phyloP scores from a whole-genome alignment of 1,140 invertebrate genomes.

The Lysiphlebus fabarum region DNA sequence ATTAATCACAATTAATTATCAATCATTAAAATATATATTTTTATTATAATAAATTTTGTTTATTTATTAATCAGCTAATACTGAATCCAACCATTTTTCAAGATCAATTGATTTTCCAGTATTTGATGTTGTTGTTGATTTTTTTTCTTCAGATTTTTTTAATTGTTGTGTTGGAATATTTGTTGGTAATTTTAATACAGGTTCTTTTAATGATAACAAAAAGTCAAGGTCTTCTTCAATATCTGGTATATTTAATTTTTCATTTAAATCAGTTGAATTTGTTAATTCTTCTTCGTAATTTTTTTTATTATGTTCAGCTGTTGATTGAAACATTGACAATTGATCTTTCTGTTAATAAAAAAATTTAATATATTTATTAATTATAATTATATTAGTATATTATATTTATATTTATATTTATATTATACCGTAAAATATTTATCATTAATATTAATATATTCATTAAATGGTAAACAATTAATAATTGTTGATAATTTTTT shows the following conservation, averaged over 20 bases:
- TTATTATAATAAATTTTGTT: conserved; percentile 11
- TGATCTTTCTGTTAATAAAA: conserved; percentile 34
- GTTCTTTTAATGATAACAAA: conserved; percentile 40
- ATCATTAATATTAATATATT: conserved; percentile 30
- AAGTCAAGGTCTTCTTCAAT: conserved; percentile 42
- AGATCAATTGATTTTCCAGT: conserved; percentile 42
- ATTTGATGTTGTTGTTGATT: conserved; percentile 23
- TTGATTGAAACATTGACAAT: conserved; percentile 34
- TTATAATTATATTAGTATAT: conserved; percentile 18
- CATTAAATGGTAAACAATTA: conserved; percentile 36
- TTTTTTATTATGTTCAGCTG: conserved; percentile 29
- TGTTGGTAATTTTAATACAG: conserved; percentile 23
- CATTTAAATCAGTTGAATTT: conserved; percentile 7
- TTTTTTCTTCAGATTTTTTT: conserved; percentile 27
- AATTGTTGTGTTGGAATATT: conserved; percentile 13
- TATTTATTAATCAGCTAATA: conserved; percentile 39
- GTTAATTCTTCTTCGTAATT: conserved; percentile 19
- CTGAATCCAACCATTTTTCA: conserved; percentile 46
- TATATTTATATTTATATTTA: too few species aligned
- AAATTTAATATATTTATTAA: background rate
- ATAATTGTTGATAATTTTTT: conserved; percentile 33
- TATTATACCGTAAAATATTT: conserved; percentile 40
- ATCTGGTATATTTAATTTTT: background rate
- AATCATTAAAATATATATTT: conserved; percentile 9
- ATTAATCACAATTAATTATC: conserved; percentile 1